Base-by-base conservation (phyloP, 2,888 invertebrate species). In the Melanargia galathea region DNA sequence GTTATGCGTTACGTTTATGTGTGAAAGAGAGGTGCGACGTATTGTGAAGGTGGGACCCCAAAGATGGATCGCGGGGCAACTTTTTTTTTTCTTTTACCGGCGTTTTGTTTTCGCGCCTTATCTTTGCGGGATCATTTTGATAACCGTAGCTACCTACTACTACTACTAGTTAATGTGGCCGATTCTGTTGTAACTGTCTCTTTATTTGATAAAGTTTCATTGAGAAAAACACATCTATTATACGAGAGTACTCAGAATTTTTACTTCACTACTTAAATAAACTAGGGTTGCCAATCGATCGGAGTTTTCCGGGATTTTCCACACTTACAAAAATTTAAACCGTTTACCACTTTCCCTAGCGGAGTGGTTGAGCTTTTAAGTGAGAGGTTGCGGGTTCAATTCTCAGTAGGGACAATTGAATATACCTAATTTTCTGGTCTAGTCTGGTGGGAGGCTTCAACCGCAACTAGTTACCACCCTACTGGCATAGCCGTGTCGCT, bases 21-120 rank as follows among this genome's bases (percentile, higher is more conserved):
- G 70, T 79, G 70, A 65, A 74, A 73, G 83, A 75, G 24, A 67
- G 65, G 13, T 58, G 62, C 70, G 65, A 67, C 71, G 75, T 69
- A 79, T 84, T 87, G 84, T 84, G 81, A 84, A 82, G 82, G 81
- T 78, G 81, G 86, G 81, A 86, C 83, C 83, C 83, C 78, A 79
- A 78, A 71, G 67, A 79, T 76, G 81, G 81, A 77, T 59, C 55
- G 78, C 51, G 77, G 80, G 81, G 82, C 69, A 73, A 75, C 78
- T 81, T 82, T 82, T 49, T 82, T 49, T 48, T 80, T 74, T 68
- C 49, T 74, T 78, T 67, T 72, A 77, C 76, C 74, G 77, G 76
- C 79, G 81, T 75, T 81, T 87, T 87, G 86, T 87, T 86, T 86
- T 84, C 76, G 78, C 81, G 81, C 80, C 73, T 85, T 89, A 89